These are phyloP conservation scores for Lepas anatifera DNA, from an alignment of 2,888 invertebrate species.

Conservation along the genomic window DNA sequence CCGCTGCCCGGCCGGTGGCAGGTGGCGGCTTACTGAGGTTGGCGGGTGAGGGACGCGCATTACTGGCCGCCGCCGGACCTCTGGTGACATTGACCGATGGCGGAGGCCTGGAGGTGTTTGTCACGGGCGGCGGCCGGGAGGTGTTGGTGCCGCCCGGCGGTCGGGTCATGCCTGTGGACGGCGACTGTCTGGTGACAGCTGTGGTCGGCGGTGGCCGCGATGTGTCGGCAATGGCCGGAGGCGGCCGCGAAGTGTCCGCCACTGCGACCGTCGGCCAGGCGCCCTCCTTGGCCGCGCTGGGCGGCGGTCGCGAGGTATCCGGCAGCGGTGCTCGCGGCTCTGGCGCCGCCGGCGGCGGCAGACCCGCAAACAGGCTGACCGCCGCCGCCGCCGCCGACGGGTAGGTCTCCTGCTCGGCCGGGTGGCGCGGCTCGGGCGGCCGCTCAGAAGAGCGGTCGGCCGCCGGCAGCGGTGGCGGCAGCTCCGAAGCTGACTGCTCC, in stretches of 20 bases:
- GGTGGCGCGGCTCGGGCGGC: background rate
- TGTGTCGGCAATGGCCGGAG: slow-evolving; percentile 16
- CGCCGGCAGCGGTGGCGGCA: slow-evolving; percentile 20
- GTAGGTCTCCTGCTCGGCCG: background rate
- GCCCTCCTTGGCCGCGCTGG: slow-evolving; percentile 11
- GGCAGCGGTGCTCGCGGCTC: background rate
- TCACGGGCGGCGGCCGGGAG: background rate
- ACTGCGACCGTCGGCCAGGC: background rate
- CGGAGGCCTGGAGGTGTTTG: background rate
- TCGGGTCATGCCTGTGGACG: too few species aligned
- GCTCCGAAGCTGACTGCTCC: background rate
- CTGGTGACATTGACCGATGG: background rate
- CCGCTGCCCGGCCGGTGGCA: background rate
- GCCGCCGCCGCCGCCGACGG: background rate
- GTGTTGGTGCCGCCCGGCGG: too few species aligned
- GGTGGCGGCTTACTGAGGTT: too few species aligned
- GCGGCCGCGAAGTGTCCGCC: background rate
- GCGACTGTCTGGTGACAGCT: too few species aligned
- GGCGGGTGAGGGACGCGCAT: too few species aligned
- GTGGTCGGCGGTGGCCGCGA: slow-evolving; percentile 31
- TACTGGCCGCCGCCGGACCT: background rate
- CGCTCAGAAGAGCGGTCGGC: background rate
- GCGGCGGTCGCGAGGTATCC: background rate
- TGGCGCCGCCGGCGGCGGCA: background rate
- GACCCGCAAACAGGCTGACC: background rate